Evolutionary conservation across 2,797 vertebrate genomes (phyloP), one percentile per base, ranked within the genome.

Genomic region (Dicrostonyx torquatus): DNA sequence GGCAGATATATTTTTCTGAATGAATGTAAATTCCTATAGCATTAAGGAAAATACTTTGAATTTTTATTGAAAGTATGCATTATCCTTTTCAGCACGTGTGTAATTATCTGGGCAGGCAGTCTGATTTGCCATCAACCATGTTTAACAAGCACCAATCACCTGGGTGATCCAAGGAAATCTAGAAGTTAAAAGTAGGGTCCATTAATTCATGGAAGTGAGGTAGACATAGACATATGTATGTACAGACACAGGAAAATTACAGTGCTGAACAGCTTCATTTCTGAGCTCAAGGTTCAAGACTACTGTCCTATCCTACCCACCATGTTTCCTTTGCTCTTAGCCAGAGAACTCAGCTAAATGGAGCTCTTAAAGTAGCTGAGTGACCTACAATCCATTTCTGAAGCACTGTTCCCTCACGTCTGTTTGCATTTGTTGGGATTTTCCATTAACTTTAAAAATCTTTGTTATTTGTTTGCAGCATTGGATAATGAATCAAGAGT

Each of bases 1-100:
- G 48, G 79, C 86, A 12, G 6, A 14, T 37, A 45, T 14, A 2
- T 88, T 68, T 24, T 66, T 94, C 48, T n/a, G 3, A 26, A 2
- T 83, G 31, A 84, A 14, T 53, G 1, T 64, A 55, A 91, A 89
- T 79, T 94, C 50, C 34, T 89, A 17, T 79, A 82, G 60, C 1
- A 66, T 34, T 84, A 68, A 82, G 80, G 14, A 92, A 93, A 60
- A 75, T 66, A 80, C 15, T 95, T 92, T 73, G 18, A 80, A 17
- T 91, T 85, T 50, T 34, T 78, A 79, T 29, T 50, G 2, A 85
- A 12, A 89, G 2, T 68, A 76, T 68, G 37, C 0, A 20, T 31
- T 89, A n/a, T 34, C 12, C 15, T 43, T 73, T 66, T 66, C 78
- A 13, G 24, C 12, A 73, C 6, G 0, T n/a, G 58, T 55, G 10